These are phyloP conservation scores for Limnephilus auricula DNA, from an alignment of 2,888 invertebrate genomes.

Conservation along the genomic window DNA sequence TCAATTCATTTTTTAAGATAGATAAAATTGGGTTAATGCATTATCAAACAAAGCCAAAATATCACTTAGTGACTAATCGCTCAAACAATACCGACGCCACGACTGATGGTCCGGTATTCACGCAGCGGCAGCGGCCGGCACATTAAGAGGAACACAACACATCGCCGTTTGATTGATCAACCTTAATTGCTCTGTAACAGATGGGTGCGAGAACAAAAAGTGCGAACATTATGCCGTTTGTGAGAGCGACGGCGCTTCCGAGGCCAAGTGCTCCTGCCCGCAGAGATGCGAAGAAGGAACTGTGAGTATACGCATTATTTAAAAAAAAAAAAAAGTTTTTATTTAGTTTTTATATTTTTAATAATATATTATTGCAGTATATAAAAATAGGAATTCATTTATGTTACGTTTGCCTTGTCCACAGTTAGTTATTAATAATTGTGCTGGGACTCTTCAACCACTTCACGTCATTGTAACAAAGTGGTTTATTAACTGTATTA, in stretches of 20 bases:
- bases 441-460: no score
- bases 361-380: no score
- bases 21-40: neutral
- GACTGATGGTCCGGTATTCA: neutral
- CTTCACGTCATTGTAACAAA: no score
- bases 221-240: conserved; percentile 89
- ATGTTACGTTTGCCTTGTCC: no score
- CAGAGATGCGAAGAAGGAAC: conserved; percentile 79
- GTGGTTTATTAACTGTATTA: no score
- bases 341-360: no score
- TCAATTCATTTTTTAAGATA: neutral
- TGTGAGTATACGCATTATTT: conserved; percentile 70
- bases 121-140: neutral
- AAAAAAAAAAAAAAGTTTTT: no score
- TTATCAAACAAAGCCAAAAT: conserved; percentile 29
- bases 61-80: conserved; percentile 28
- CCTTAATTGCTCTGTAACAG: conserved; percentile 73
- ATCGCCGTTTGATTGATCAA: conserved; percentile 42
- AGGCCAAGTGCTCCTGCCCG: conserved; percentile 81
- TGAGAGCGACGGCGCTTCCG: conserved; percentile 80
- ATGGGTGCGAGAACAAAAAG: conserved; percentile 88
- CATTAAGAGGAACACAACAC: conserved; percentile 44
- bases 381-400: no score
- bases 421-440: no score
- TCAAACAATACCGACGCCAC: neutral